These are phyloP conservation scores for Babylonia areolata DNA, from an alignment of 1,140 invertebrate genomes.

Conservation along the genomic window DNA sequence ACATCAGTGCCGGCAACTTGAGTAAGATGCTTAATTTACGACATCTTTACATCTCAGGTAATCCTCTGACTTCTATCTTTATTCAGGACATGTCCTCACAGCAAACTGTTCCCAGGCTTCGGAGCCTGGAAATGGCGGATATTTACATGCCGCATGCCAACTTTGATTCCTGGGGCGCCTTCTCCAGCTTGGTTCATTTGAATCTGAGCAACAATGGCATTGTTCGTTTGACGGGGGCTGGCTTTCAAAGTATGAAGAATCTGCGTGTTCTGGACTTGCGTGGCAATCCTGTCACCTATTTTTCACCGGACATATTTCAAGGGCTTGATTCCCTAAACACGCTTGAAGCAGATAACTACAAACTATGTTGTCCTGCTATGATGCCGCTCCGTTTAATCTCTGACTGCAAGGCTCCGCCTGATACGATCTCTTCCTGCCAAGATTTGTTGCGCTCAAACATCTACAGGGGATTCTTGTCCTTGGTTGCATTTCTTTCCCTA, in stretches of 20 bases:
- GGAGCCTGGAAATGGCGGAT: too few species aligned
- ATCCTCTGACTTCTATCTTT: background rate
- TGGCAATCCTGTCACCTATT: background rate
- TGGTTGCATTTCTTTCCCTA: background rate
- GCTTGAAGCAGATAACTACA: conserved; percentile 29
- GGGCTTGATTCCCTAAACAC: background rate
- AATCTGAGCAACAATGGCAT: background rate
- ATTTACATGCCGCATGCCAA: too few species aligned
- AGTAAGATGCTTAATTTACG: background rate
- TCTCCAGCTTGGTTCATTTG: background rate
- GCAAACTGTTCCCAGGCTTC: too few species aligned
- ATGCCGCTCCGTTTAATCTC: background rate
- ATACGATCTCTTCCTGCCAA: conserved; percentile 25
- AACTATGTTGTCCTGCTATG: conserved; percentile 14
- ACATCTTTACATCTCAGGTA: background rate
- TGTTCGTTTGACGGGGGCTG: background rate
- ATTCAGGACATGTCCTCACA: background rate
- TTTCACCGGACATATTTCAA: background rate
- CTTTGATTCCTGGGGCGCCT: too few species aligned
- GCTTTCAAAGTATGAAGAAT: too few species aligned
- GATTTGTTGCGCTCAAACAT: conserved; percentile 6
- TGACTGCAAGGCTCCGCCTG: conserved; percentile 4
- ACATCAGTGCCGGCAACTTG: background rate
- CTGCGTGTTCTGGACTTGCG: conserved; percentile 8
- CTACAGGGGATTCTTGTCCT: background rate